Conservation (phyloP, 2,797 vertebrate genomes). For the Acanthiza pusilla region DNA sequence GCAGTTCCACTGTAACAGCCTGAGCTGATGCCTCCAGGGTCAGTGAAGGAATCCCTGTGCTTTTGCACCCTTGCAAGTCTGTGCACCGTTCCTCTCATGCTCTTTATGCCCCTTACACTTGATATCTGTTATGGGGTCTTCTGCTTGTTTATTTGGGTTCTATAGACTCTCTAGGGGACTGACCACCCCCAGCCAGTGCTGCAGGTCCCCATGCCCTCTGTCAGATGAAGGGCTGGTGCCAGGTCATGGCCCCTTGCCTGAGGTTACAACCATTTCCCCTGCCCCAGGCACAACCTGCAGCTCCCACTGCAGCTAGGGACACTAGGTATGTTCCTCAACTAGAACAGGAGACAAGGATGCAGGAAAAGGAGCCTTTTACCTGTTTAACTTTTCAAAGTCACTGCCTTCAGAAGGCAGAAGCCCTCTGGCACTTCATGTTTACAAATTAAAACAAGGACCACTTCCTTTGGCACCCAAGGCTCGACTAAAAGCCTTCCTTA, state of each 20-base stretch:
- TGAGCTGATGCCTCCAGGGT: neutral
- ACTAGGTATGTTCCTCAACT: neutral
- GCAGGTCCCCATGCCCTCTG: neutral
- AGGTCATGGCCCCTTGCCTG: fast-evolving
- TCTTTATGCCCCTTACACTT: neutral
- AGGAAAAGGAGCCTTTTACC: neutral
- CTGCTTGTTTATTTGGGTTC: neutral
- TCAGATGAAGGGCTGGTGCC: neutral
- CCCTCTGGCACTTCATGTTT: neutral
- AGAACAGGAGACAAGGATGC: neutral
- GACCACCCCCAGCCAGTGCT: neutral
- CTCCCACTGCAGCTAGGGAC: neutral
- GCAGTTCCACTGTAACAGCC: neutral
- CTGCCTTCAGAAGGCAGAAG: neutral
- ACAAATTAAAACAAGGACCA: neutral
- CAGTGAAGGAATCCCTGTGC: neutral
- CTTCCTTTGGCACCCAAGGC: neutral
- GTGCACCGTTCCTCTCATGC: fast-evolving
- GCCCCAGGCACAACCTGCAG: neutral
- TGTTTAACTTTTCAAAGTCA: neutral
- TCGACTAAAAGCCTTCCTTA: neutral
- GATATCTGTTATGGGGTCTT: neutral
- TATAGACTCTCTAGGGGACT: neutral
- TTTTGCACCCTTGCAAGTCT: neutral
- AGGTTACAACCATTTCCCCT: neutral